A percentile compares a stretch with the other conserved stretches of the same genome.
These are phyloP conservation scores for Hoplodrina blanda DNA, from an alignment of 2,888 invertebrate genomes.

Conservation along the genomic window DNA sequence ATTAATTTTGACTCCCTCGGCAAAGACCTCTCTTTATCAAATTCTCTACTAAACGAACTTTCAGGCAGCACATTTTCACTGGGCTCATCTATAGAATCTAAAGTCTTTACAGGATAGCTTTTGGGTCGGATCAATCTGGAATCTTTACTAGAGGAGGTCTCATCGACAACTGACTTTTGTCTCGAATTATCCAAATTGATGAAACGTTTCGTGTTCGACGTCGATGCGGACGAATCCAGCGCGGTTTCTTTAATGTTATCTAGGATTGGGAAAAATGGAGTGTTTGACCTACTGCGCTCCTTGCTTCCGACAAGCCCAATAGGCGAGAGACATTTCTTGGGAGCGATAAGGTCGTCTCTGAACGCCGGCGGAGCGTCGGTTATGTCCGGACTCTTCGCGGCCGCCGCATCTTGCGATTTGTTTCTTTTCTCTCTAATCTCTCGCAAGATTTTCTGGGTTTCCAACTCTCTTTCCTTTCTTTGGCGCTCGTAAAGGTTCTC, in stretches of 20 bases:
- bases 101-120: constrained; percentile 90
- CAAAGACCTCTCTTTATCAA: constrained; percentile 72
- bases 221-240: constrained; percentile 72
- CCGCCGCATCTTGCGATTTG: constrained; percentile 77
- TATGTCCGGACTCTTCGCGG: constrained; percentile 74
- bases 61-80: constrained; percentile 68
- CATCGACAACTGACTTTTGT: constrained; percentile 73
- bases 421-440: constrained; percentile 92
- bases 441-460: constrained; percentile 92
- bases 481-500: constrained; percentile 92
- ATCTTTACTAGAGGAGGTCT: constrained; percentile 77
- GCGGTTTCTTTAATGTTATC: constrained; percentile 87
- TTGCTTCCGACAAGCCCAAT: constrained; percentile 75
- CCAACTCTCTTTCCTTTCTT: constrained; percentile 92
- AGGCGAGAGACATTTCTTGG: constrained; percentile 83
- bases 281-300: constrained; percentile 86
- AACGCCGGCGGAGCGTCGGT: constrained; percentile 67
- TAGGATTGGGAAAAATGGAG: constrained; percentile 88
- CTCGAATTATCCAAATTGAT: constrained; percentile 64
- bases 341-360: constrained; percentile 70
- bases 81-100: constrained; percentile 78
- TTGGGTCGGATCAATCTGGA: constrained; percentile 89
- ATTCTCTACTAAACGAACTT: constrained; percentile 67
- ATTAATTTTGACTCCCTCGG: constrained; percentile 85
- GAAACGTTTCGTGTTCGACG: constrained; percentile 64